Conservation (phyloP, 2,797 vertebrate genomes). For the Cynodonichthys magdalenae region DNA sequence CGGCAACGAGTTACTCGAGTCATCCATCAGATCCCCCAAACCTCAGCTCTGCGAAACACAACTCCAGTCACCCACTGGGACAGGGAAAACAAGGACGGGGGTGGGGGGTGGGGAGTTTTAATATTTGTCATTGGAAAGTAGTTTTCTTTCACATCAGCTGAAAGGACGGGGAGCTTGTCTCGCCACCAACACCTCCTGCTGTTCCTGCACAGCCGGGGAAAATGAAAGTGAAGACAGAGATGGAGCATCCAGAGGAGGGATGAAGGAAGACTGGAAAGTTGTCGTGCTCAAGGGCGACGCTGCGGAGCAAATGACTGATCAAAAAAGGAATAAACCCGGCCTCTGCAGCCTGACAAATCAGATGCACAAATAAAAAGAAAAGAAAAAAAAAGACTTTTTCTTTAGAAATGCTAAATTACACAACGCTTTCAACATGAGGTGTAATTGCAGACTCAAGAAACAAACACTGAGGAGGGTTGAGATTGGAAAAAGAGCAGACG, state of each 20-base stretch:
- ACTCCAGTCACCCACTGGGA: background rate
- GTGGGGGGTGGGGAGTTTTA: constrained; percentile 20
- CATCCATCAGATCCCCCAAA: constrained; percentile 24
- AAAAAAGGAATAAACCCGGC: background rate
- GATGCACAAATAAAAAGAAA: background rate
- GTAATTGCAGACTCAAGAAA: constrained; percentile 60
- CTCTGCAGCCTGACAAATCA: constrained; percentile 5
- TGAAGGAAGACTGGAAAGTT: constrained; percentile 9
- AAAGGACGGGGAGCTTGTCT: constrained; percentile 13
- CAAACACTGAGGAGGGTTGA: constrained; percentile 42
- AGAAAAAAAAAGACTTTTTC: constrained; percentile 31
- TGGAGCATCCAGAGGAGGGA: constrained; percentile 1
- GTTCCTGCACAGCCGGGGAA: constrained; percentile 41
- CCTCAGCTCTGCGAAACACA: constrained; percentile 21
- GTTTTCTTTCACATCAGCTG: constrained; percentile 34
- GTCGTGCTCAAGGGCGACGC: constrained; percentile 37
- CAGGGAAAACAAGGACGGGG: constrained; percentile 21
- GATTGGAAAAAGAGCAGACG: constrained; percentile 27
- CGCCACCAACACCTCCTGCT: constrained; percentile 40
- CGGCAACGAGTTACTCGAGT: background rate
- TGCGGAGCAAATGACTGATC: constrained; percentile 17
- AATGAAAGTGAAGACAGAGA: constrained; percentile 31
- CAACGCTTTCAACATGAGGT: constrained; percentile 34
- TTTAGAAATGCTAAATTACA: constrained; percentile 44
- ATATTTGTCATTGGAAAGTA: constrained; percentile 35